Percentiles rank a stretch among this genome's conserved stretches.
Conservation (phyloP, 1,140 invertebrate species). For the Heliconius hermathena region DNA sequence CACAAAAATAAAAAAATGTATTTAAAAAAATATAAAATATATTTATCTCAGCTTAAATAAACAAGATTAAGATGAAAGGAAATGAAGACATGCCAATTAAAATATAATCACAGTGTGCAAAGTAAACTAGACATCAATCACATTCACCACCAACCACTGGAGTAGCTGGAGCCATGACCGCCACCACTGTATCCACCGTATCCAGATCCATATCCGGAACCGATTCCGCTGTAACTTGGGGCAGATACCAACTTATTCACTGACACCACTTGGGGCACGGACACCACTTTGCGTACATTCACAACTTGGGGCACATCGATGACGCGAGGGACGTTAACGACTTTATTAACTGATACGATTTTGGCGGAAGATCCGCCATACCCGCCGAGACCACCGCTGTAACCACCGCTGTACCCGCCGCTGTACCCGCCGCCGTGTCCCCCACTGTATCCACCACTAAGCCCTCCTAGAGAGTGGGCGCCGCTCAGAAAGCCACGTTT, state of each 20-base stretch:
- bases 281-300: slow-evolving; percentile 52
- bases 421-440: not conserved
- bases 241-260: slow-evolving; percentile 46
- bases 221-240: slow-evolving; percentile 28
- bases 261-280: slow-evolving; percentile 45
- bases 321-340: slow-evolving; percentile 43
- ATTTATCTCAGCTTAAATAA: slow-evolving; percentile 33
- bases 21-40: slow-evolving; percentile 25
- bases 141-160: slow-evolving; percentile 54
- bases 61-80: slow-evolving; percentile 19
- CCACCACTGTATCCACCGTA: slow-evolving; percentile 42
- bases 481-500: slow-evolving; percentile 37
- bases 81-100: slow-evolving; percentile 17
- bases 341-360: slow-evolving; percentile 50
- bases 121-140: slow-evolving; percentile 25
- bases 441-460: slow-evolving; percentile 11
- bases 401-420: slow-evolving; percentile 21
- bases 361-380: slow-evolving; percentile 37
- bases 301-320: slow-evolving; percentile 50
- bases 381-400: slow-evolving; percentile 23
- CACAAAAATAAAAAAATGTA: slow-evolving; percentile 1
- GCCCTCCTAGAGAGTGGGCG: not conserved
- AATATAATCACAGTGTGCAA: slow-evolving; percentile 37
- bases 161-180: slow-evolving; percentile 36
- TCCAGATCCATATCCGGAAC: slow-evolving; percentile 29